Conservation (phyloP, 2,797 vertebrate species). For the Lepus oiostolus region DNA sequence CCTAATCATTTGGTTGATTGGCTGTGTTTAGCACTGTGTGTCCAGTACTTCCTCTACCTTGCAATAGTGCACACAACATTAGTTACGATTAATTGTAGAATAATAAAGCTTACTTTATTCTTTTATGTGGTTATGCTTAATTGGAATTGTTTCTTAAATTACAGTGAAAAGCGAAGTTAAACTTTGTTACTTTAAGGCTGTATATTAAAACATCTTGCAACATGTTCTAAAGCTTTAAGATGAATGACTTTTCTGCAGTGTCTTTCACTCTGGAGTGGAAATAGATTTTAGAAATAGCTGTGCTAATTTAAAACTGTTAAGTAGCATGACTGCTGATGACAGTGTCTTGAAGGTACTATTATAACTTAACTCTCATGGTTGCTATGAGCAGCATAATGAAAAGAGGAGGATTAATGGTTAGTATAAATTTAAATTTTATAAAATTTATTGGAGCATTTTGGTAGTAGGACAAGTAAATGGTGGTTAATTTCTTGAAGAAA, state of each 20-base stretch:
- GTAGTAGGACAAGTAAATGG: constrained; percentile 6
- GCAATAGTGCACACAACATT: neutral
- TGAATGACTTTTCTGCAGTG: constrained; percentile 52
- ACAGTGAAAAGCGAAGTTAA: constrained; percentile 28
- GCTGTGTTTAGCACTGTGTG: neutral
- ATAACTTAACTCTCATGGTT: neutral
- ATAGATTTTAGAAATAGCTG: constrained; percentile 61
- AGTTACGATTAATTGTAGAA: constrained; percentile 37
- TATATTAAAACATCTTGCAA: constrained; percentile 17
- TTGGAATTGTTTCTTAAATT: constrained; percentile 57
- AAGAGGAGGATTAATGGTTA: constrained; percentile 40
- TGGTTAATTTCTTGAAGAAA: constrained; percentile 29
- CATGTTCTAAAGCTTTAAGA: constrained; percentile 40
- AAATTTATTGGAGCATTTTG: constrained; percentile 55
- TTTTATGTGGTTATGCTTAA: constrained; percentile 51
- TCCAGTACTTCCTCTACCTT: neutral
- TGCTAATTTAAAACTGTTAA: constrained; percentile 48
- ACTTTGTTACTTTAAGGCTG: constrained; percentile 40
- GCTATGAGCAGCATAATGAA: neutral
- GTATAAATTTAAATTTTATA: constrained; percentile 60
- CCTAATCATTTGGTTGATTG: neutral
- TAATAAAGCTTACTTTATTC: neutral
- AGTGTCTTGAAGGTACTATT: constrained; percentile 49
- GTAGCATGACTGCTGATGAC: constrained; percentile 22
- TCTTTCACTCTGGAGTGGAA: constrained; percentile 36